Evolutionary conservation across 2,797 vertebrate species (phyloP), one percentile per base, ranked within the genome.

Genomic region (Tenualosa thibaudeaui): DNA sequence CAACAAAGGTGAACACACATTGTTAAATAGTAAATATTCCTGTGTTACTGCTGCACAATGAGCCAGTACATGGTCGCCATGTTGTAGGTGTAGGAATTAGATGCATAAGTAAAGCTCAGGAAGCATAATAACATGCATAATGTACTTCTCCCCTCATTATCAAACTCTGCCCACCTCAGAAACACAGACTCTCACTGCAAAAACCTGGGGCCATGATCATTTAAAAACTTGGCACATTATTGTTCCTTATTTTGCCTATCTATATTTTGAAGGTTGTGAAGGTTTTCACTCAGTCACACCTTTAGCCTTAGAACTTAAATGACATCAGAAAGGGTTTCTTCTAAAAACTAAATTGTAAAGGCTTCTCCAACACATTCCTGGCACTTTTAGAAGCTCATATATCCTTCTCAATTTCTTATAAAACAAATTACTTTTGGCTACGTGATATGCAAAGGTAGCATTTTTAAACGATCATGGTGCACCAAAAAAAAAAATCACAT

Each of bases 401-500:
- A n/a, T 17, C 2, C 37, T 12, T 6, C 58, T 6, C 12, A 5
- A 78, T 78, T 19, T 46, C 40, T 78, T 40, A 46, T 78, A 78
- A 78, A 40, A 78, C 40, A n/a, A 22, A 78, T 78, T 5, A 1
- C 19, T 46, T 78, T 78, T 46, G 37, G 22, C 15, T 78, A 43
- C 17, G 43, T 6, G 43, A 43, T 78, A 78, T 78, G 40, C 40
- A 78, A 43, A 50, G 81, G 46, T 53, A 82, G 53, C 49, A 43
- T 43, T 78, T 88, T 87, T 58, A 83, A 82, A 84, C 85, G 86
- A 88, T 58, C 65, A 43, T n/a, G 62, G 68, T n/a, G 56, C 53
- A 24, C 82, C 89, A 1, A 7, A 60, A 6, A 24, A 6, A 24
- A n/a, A 60, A 60, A 56, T 56, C 17, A 56, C 54, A 56, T 22